Evolutionary conservation across 2,113 vertebrate genomes (phyloP), one percentile per base, ranked within the genome.

Genomic region (Erythrolamprus reginae): DNA sequence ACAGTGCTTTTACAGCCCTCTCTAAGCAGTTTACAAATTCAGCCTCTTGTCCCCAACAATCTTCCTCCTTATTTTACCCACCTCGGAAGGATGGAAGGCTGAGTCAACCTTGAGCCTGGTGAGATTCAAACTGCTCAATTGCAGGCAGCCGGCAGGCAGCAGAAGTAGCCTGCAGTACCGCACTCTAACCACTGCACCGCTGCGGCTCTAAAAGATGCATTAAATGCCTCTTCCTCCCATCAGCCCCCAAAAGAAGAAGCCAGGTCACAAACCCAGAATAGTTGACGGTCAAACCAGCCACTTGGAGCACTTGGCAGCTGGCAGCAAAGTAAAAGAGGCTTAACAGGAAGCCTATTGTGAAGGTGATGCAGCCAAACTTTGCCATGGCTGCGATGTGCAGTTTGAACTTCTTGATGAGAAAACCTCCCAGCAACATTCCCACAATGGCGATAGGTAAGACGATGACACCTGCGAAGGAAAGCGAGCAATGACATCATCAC

Each of bases 321-420:
- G 97, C 97, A 0, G 92, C 93, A 24, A 98, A 98, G 89, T 98
- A 97, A 53, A 98, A 52, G 33, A 98, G 95, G 82, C 97, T 92
- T 1, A 98, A 94, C 33, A 98, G 93, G 90, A 96, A 98, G 0
- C 97, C 94, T 5, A 92, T 4, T 28, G 97, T 77, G 38, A 97
- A 97, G 1, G 97, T 96, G 87, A 92, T 93, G 61, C 98, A 97
- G 0, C 96, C 97, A 1, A 99, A 96, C 96, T 98, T 98, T 21
- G 97, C 94, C 90, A 98, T 98, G 0, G 96, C 97, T 1, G 97
- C 96, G 33, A 98, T 90, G 3, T 96, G 95, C 23, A 98, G 93
- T 84, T 97, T 98, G 87, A 98, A 98, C 87, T 97, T 96, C 95
- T 98, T 98, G 97, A 98, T 98, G 87, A 98, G 83, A 89, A 98